Conservation (phyloP, 2,113 vertebrate species). For the Siniperca chuatsi region DNA sequence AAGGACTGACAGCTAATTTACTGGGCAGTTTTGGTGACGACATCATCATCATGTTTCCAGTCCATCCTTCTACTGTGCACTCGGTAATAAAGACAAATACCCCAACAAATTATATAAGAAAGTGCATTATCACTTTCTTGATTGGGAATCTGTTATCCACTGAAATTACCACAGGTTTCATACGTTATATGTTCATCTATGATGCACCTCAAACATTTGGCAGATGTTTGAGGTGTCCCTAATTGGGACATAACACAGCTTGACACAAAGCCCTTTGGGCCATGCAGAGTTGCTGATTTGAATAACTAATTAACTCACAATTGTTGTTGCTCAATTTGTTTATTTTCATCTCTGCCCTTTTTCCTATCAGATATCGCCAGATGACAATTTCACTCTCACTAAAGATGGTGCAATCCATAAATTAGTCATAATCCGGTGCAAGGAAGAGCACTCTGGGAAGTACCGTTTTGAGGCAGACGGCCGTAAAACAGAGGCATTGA, state of each 20-base stretch:
- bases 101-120: too few relatives aligned
- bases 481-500: constrained; percentile 83
- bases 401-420: constrained; percentile 86
- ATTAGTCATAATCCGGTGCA: constrained; percentile 81
- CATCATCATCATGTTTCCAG: too few relatives aligned
- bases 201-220: constrained; percentile 6
- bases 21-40: too few relatives aligned
- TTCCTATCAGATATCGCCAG: constrained; percentile 81
- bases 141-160: not conserved
- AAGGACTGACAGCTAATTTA: not conserved
- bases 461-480: constrained; percentile 89
- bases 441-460: constrained; percentile 86
- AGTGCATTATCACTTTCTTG: too few relatives aligned
- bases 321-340: not conserved
- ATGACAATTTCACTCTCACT: constrained; percentile 80
- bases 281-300: not conserved
- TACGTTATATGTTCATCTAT: not conserved
- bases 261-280: constrained; percentile 1
- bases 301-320: not conserved
- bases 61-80: too few relatives aligned
- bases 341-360: constrained; percentile 8
- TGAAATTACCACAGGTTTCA: not conserved
- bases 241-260: constrained; percentile 7
- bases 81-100: too few relatives aligned
- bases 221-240: not conserved